Percentiles rank a stretch among this genome's conserved stretches.
Conservation (phyloP, 92 coral and sea anemone species). For the Bergia sp. region DNA sequence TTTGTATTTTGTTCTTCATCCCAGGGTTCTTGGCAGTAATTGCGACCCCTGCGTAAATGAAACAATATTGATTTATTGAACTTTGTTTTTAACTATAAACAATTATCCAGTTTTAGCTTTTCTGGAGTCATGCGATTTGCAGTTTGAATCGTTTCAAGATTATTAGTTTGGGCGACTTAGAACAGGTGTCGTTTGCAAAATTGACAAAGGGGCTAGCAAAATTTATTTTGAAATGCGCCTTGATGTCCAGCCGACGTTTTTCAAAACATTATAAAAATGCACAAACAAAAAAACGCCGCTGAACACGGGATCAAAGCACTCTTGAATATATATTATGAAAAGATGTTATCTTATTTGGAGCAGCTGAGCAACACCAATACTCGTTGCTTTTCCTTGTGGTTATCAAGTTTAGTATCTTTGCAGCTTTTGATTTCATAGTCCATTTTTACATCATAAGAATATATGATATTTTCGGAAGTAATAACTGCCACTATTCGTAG, state of each 20-base stretch:
- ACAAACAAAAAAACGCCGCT: constrained; percentile 9
- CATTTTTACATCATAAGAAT: neutral
- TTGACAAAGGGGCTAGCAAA: neutral
- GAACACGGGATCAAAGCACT: neutral
- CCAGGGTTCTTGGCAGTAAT: neutral
- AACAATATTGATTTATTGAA: neutral
- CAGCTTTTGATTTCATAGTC: neutral
- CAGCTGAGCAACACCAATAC: neutral
- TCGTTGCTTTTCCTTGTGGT: no score
- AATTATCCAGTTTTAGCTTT: neutral
- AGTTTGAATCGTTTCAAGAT: neutral
- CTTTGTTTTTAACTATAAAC: neutral
- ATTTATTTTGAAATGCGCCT: neutral
- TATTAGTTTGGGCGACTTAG: neutral
- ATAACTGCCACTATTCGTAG: no score
- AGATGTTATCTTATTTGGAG: neutral
- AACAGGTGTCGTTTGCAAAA: neutral
- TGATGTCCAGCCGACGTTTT: neutral
- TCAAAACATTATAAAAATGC: neutral
- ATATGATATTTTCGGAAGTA: no score
- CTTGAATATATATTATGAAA: no score
- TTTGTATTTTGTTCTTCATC: neutral
- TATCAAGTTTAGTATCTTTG: no score
- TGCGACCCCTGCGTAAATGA: neutral
- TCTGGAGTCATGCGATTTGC: neutral